These are phyloP conservation scores for Drosophila suboccidentalis DNA, from an alignment of 2,888 invertebrate genomes.

Conservation along the genomic window DNA sequence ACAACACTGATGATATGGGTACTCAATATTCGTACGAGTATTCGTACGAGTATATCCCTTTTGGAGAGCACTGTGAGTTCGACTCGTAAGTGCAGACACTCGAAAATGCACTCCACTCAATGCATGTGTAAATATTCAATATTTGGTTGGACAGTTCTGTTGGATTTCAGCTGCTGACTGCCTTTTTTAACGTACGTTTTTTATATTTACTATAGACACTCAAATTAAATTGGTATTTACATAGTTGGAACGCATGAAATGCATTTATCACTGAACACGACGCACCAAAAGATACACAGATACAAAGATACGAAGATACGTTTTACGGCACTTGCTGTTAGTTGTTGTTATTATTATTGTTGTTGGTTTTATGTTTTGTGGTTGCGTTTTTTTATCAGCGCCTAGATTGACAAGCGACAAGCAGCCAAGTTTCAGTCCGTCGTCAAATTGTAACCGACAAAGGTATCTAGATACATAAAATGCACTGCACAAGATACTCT, in stretches of 20 bases:
- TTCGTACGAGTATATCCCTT: conserved; percentile 18
- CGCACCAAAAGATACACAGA: conserved; percentile 35
- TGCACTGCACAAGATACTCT: conserved; percentile 40
- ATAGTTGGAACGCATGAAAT: conserved; percentile 80
- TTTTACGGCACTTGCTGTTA: conserved; percentile 67
- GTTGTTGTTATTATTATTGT: conserved; percentile 27
- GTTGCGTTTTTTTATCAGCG: conserved; percentile 72
- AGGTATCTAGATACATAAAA: conserved; percentile 80
- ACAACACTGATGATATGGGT: conserved; percentile 36
- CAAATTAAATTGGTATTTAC: conserved; percentile 84
- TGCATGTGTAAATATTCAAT: conserved; percentile 82
- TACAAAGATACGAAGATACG: conserved; percentile 38
- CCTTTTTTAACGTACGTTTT: conserved; percentile 17
- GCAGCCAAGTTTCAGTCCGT: conserved; percentile 36
- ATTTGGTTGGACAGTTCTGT: conserved; percentile 68
- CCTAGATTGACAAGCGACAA: conserved; percentile 75
- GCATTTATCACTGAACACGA: conserved; percentile 70
- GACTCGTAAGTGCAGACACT: conserved; percentile 75
- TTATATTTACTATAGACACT: conserved; percentile 76
- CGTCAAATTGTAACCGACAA: conserved; percentile 63
- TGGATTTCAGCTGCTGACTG: conserved; percentile 30
- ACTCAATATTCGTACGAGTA: conserved; percentile 27
- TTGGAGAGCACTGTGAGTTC: conserved; percentile 14
- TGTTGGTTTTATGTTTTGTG: conserved; percentile 47
- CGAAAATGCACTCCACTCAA: conserved; percentile 77